Base-by-base conservation (phyloP, 2,113 vertebrate genomes). In the Trachemys scripta region DNA sequence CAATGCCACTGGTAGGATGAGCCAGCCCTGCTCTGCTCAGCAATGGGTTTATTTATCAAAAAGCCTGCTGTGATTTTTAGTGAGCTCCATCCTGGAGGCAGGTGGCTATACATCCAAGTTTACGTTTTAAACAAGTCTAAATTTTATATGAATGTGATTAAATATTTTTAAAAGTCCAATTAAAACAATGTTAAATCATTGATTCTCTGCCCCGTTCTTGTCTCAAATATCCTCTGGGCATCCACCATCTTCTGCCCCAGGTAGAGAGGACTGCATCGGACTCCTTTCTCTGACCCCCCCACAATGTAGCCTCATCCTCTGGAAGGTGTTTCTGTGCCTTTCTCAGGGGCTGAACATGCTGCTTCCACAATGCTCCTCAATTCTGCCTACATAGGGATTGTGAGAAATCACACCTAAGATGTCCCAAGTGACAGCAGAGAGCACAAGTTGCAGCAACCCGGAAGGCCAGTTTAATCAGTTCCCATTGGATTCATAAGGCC, bases 1-100 rank as follows among this genome's bases (percentile, higher is more conserved):
- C 19, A 49, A 47, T 50, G 31, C n/a, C 57, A 38, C 35, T 75
- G 56, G 42, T 27, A 25, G 17, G 80, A 42, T 59, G 57, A 84
- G 19, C 56, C 38, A 76, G 72, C 38, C 38, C 20, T 25, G 10
- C 49, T 42, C 17, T 1, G 1, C 38, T 62, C 78, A 35, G 80
- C 8, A 10, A 53, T 8, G 0, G 2, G 1, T 0, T 5, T 20
- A 20, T 31, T 50, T n/a, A 13, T 47, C 47, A 19, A 22, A 47
- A 17, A 8, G 22, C 19, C 20, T 14, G 45, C 17, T 4, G 51
- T 0, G 1, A 20, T 6, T 24, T 75, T 53, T 59, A 6, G 50
- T 72, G 65, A 72, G 65, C n/a, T 38, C 17, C 8, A 20, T 72
- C 4, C 69, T 75, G n/a, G 38, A 42, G 35, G 62, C 62, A 69